Percentiles rank a stretch among this genome's conserved stretches.
Evolutionary conservation across 2,888 invertebrate species (phyloP).

Genomic region (Hypomecis punctinalis): DNA sequence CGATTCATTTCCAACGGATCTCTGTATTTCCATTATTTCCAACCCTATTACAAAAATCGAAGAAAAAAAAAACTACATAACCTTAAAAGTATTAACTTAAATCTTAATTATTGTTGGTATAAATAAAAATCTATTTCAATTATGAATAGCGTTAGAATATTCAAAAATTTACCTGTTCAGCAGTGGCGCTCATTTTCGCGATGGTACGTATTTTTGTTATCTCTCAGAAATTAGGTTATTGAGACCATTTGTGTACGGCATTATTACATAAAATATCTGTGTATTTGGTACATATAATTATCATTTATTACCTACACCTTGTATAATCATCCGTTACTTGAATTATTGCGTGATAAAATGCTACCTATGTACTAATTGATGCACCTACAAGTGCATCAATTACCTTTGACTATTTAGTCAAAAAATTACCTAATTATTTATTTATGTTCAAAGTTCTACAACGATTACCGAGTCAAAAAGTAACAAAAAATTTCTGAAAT

Average conservation of each 20-base stretch:
- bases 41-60: background rate
- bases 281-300: background rate
- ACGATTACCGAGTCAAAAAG: no score
- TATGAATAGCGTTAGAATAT: constrained; percentile 66
- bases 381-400: no score
- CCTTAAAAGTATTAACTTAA: background rate
- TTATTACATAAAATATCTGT: constrained; percentile 11
- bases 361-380: no score
- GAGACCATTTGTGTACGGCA: background rate
- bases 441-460: no score
- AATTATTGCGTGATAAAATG: no score
- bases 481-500: no score
- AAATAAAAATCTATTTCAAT: constrained; percentile 19
- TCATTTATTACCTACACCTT: no score
- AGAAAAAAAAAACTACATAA: background rate
- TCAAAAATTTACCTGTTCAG: constrained; percentile 59
- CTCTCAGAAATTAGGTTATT: constrained; percentile 43
- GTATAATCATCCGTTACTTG: no score
- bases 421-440: no score
- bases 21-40: background rate
- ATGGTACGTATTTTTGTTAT: constrained; percentile 57
- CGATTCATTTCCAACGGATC: no score
- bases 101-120: background rate
- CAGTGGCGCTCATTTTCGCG: constrained; percentile 72
- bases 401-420: no score